Evolutionary conservation across 2,888 invertebrate species (phyloP).

Genomic region (Lomographa bimaculata): DNA sequence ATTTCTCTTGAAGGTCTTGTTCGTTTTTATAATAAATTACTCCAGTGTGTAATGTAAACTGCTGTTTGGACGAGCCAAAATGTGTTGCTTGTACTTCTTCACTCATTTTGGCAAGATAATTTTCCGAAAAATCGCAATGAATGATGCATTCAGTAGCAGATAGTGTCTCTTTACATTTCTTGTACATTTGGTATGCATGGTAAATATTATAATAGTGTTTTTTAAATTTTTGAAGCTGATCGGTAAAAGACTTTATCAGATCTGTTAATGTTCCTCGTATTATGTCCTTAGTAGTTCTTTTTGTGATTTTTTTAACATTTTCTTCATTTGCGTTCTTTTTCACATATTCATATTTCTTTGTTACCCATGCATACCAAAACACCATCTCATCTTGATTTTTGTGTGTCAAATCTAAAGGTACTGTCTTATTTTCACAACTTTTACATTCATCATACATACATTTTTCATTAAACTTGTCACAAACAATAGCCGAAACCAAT

Average conservation of each 20-base stretch:
- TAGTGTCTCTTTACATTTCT: constrained; percentile 10
- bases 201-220: constrained; percentile 16
- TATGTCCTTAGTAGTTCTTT: constrained; percentile 2
- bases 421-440: not conserved
- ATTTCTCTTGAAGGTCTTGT: constrained; percentile 20
- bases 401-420: not conserved
- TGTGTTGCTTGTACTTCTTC: constrained; percentile 31
- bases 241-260: constrained; percentile 6
- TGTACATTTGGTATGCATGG: constrained; percentile 15
- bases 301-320: constrained; percentile 1
- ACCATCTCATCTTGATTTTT: constrained; percentile 3
- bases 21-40: constrained; percentile 24
- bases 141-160: constrained; percentile 10
- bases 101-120: constrained; percentile 30
- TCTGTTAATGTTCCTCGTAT: constrained; percentile 3
- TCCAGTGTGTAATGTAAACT: constrained; percentile 32
- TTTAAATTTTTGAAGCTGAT: constrained; percentile 12
- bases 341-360: not conserved
- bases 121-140: constrained; percentile 35
- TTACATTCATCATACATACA: constrained; percentile 4
- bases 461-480: constrained; percentile 5
- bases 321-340: constrained; percentile 1
- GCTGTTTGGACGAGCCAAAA: constrained; percentile 33
- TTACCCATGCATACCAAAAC: constrained; percentile 1
- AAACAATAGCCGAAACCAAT: not conserved